Conservation (phyloP, 2,113 vertebrate genomes). For the Anarhynchus alexandrinus region DNA sequence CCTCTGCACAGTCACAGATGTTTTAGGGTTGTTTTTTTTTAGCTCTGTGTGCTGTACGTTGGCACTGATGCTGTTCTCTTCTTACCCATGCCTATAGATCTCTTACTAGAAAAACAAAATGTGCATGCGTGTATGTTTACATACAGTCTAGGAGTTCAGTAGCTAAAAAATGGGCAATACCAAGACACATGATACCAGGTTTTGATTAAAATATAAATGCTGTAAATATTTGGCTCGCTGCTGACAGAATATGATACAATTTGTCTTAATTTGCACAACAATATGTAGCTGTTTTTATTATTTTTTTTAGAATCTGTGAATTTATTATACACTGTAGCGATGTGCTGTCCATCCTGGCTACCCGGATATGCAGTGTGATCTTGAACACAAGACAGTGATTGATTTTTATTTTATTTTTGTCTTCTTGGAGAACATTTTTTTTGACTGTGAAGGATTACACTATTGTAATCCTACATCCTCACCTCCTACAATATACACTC, state of each 20-base stretch:
- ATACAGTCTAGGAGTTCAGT: neutral
- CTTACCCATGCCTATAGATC: neutral
- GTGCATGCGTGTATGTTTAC: neutral
- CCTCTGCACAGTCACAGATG: neutral
- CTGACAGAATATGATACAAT: neutral
- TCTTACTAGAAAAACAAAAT: neutral
- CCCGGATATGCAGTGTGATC: neutral
- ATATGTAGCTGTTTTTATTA: neutral
- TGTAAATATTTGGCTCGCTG: neutral
- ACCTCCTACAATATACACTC: neutral
- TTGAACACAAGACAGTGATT: neutral
- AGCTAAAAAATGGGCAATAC: neutral
- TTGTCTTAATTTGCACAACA: neutral
- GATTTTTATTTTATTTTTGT: neutral
- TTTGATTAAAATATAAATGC: neutral
- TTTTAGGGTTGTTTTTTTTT: neutral
- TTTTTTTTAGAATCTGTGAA: neutral
- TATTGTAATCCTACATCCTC: neutral
- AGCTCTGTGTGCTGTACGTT: neutral
- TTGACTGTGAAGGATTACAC: neutral
- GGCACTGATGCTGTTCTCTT: neutral
- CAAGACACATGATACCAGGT: fast-evolving
- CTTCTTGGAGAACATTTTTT: neutral
- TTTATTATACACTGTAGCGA: neutral
- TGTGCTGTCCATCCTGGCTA: neutral